Conservation (phyloP, 2,888 invertebrate genomes). For the Euclidia mi region DNA sequence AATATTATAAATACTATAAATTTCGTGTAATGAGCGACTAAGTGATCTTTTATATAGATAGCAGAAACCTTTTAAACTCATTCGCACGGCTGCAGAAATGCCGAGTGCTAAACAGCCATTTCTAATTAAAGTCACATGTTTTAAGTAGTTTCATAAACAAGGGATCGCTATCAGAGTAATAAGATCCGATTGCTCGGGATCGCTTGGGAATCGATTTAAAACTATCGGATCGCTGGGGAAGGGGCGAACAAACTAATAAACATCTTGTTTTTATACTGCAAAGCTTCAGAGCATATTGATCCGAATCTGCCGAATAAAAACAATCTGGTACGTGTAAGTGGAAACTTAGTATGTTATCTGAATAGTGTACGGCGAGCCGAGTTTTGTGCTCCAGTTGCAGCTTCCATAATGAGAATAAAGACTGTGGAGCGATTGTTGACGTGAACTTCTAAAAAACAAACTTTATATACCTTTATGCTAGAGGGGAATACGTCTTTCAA, state of each 20-base stretch:
- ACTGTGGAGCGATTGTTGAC: neutral
- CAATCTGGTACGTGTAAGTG: conserved; percentile 23
- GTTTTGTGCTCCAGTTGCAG: conserved; percentile 11
- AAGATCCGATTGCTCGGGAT: conserved; percentile 37
- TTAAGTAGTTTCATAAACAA: conserved; percentile 12
- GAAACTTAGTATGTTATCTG: conserved; percentile 12
- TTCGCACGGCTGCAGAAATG: too few species aligned
- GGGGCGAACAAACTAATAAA: conserved; percentile 52
- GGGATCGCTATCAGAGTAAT: conserved; percentile 34
- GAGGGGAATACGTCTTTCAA: neutral
- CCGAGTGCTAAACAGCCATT: conserved; percentile 1
- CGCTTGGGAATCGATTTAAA: conserved; percentile 54
- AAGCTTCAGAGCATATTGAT: conserved; percentile 41
- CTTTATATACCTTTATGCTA: neutral
- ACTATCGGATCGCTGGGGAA: conserved; percentile 46
- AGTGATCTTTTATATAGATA: too few species aligned
- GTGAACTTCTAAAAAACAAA: neutral
- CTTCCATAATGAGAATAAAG: conserved; percentile 11
- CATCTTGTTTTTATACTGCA: conserved; percentile 45
- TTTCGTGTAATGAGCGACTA: too few species aligned
- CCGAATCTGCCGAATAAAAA: conserved; percentile 31
- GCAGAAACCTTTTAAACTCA: too few species aligned
- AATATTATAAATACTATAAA: too few species aligned
- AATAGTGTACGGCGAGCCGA: neutral
- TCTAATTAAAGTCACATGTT: conserved; percentile 31